Evolutionary conservation across 2,797 vertebrate genomes (phyloP).

Genomic region (Parotocinclus haroldoi): DNA sequence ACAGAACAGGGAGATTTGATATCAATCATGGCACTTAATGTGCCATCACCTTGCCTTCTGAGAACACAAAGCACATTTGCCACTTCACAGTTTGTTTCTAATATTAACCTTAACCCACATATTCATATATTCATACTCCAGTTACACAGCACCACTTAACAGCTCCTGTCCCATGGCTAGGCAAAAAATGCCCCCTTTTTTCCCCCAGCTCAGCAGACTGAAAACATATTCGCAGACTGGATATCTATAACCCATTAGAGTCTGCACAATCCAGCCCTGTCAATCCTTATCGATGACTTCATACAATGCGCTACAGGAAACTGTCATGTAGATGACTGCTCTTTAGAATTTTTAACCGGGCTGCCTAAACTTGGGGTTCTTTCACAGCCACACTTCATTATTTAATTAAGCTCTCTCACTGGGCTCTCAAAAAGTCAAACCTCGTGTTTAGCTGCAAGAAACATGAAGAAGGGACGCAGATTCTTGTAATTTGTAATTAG

Average conservation of each 20-base stretch:
- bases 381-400: conserved; percentile 5
- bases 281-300: conserved; percentile 38
- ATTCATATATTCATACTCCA: not conserved
- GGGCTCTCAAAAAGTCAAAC: not conserved
- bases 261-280: conserved; percentile 24
- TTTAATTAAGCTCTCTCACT: conserved; percentile 12
- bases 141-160: not conserved
- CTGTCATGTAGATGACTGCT: conserved; percentile 19
- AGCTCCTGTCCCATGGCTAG: not conserved
- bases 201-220: conserved; percentile 11
- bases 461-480: not conserved
- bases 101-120: not conserved
- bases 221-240: conserved; percentile 1
- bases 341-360: conserved; percentile 6
- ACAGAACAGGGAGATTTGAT: conserved; percentile 13
- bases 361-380: conserved; percentile 22
- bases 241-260: conserved; percentile 28
- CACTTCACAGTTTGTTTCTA: not conserved
- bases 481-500: not conserved
- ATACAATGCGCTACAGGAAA: conserved; percentile 27
- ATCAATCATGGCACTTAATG: not conserved
- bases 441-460: not conserved
- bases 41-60: conserved; percentile 8
- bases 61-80: not conserved
- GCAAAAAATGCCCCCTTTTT: conserved; percentile 2